A percentile compares a stretch with the other conserved stretches of the same genome.
phyloP scores from a whole-genome alignment of 2,797 vertebrate species.

The Aplochiton taeniatus region DNA sequence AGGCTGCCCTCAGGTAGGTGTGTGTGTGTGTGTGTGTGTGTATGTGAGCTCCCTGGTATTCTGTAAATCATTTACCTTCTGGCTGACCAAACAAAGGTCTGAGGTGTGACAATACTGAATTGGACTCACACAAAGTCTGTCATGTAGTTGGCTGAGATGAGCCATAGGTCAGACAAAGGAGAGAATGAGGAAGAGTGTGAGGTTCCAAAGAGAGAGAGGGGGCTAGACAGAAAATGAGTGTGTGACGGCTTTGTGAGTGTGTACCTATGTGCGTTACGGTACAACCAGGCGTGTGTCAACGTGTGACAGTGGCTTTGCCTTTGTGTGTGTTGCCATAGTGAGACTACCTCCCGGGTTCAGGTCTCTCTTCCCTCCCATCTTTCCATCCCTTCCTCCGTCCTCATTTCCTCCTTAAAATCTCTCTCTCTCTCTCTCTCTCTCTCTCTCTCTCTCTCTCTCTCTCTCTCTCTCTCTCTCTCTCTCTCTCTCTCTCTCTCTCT shows the following conservation, averaged over 20 bases:
- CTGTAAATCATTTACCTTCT: constrained; percentile 68
- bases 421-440: too few relatives aligned
- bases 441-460: background rate
- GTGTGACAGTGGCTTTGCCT: background rate
- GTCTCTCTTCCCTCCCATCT: background rate
- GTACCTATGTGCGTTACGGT: background rate
- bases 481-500: background rate
- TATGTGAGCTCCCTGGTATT: constrained; percentile 20
- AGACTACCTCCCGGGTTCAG: too few relatives aligned
- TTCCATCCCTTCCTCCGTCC: background rate
- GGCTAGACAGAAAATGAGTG: background rate
- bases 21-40: constrained; percentile 3
- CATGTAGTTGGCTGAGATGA: too few relatives aligned
- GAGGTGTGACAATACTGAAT: constrained; percentile 6
- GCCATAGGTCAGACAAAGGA: background rate
- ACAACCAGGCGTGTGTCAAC: background rate
- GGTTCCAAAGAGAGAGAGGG: background rate
- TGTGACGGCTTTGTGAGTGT: constrained; percentile 3
- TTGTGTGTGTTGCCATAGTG: background rate
- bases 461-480: background rate
- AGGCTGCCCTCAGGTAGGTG: constrained; percentile 36
- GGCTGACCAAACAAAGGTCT: constrained; percentile 62
- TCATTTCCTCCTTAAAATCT: background rate
- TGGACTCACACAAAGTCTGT: constrained; percentile 2
- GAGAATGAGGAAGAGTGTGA: background rate